phyloP scores from a whole-genome alignment of 2,113 vertebrate genomes.

The Apodemus sylvaticus region DNA sequence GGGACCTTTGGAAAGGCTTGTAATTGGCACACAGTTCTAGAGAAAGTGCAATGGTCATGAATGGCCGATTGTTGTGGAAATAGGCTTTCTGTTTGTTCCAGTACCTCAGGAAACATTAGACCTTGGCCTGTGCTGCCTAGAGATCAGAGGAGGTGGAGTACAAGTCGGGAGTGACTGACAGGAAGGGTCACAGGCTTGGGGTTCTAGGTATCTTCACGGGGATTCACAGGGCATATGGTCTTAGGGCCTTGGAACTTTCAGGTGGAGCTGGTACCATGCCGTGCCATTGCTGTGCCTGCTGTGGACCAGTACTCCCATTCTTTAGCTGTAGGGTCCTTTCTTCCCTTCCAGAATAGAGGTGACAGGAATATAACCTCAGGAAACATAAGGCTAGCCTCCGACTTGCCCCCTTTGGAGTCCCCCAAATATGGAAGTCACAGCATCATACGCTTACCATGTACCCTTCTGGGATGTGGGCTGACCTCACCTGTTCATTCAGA shows the following conservation, averaged over 20 bases:
- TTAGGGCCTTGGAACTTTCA: background rate
- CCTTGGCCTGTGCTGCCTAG: background rate
- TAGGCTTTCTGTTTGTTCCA: background rate
- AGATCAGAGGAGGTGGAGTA: background rate
- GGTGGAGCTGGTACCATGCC: background rate
- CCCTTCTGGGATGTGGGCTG: background rate
- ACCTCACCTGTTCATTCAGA: background rate
- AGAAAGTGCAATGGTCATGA: background rate
- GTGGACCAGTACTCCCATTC: background rate
- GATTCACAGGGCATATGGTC: rapidly evolving
- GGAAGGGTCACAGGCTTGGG: background rate
- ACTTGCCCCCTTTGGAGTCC: background rate
- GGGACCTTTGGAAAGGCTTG: background rate
- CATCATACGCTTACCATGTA: rapidly evolving
- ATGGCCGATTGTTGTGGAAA: background rate
- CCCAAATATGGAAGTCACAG: background rate
- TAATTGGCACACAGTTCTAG: background rate
- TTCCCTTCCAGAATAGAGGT: background rate
- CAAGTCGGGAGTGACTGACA: rapidly evolving
- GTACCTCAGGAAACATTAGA: background rate
- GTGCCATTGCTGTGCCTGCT: background rate
- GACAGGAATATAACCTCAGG: background rate
- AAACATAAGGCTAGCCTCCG: background rate
- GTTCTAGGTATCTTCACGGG: background rate
- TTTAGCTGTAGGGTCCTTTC: background rate